Base-by-base conservation (phyloP, 1,140 invertebrate genomes). In the Trypoxylus dichotomus region DNA sequence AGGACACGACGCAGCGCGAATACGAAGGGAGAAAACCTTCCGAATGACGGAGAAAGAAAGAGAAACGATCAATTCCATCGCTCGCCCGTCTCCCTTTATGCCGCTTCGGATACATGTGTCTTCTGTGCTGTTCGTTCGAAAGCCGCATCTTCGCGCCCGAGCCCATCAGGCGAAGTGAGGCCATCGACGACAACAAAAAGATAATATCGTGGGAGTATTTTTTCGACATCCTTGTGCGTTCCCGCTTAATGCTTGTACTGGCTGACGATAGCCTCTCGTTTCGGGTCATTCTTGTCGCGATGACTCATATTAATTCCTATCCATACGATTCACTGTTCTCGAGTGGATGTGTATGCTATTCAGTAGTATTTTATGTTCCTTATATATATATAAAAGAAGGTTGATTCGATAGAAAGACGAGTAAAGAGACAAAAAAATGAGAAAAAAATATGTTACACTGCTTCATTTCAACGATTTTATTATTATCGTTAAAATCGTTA, bases 141-240 rank as follows among this genome's bases (percentile, higher is more conserved):
- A 19, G 10, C 21, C 21, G 13, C 10, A 21, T 11, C 21, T 19
- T 63, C 10, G 10, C 25, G 21, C 1, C 25, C 3, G 21, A 63
- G 60, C n/a, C 60, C 13, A 25, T 19, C n/a, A 3, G 10, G 25
- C n/a, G 13, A 19, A 24, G 10, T 24, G 60, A 27, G 21, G 60
- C 19, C 60, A 27, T 24, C 25, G 43, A 47, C 43, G 13, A 47
- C 43, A 47, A 47, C 43, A 47, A 63, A 24, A 63, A 63, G 60
- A 63, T 63, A 63, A 63, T 63, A 63, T 63, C 60, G 60, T 63
- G 60, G 60, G 60, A 63, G 25, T 24, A 63, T 21, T 63, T 63
- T 63, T 63, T 63, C 24, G 13, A 63, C 60, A 63, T 63, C 25
- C 60, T 63, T 63, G 2, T 63, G 60, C 21, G 13, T 47, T 19